These are phyloP conservation scores for Alitta virens DNA, from an alignment of 2,888 invertebrate genomes.

Conservation along the genomic window DNA sequence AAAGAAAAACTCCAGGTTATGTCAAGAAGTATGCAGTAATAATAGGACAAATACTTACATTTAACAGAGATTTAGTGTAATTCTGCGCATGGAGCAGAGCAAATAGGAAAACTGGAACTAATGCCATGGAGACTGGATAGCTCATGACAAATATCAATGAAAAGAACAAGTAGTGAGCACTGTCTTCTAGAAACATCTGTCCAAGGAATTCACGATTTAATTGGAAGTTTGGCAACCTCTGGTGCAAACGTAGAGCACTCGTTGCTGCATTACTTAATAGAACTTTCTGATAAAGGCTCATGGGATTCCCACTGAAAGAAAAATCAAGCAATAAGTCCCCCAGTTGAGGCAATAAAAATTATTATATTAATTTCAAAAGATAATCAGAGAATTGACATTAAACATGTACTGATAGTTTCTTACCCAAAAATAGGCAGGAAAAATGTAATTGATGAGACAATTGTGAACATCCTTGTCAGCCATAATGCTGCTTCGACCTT, in stretches of 20 bases:
- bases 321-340: too few relatives aligned
- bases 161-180: slow-evolving; percentile 94
- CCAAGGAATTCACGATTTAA: slow-evolving; percentile 81
- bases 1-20: too few relatives aligned
- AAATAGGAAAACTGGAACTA: slow-evolving; percentile 88
- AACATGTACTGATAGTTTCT: neutral
- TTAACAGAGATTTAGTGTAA: slow-evolving; percentile 83
- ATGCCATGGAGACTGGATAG: slow-evolving; percentile 81
- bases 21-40: too few relatives aligned
- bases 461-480: slow-evolving; percentile 78
- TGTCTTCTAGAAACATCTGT: slow-evolving; percentile 72
- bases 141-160: slow-evolving; percentile 91
- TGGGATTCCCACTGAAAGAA: slow-evolving; percentile 66
- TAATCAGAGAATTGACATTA: neutral
- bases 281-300: slow-evolving; percentile 71
- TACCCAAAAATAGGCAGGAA: slow-evolving; percentile 62
- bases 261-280: slow-evolving; percentile 91
- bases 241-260: slow-evolving; percentile 90
- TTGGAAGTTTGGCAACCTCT: slow-evolving; percentile 79
- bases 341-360: too few relatives aligned
- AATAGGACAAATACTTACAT: slow-evolving; percentile 69
- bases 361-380: slow-evolving; percentile 1
- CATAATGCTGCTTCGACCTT: slow-evolving; percentile 86
- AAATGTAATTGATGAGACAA: slow-evolving; percentile 25
- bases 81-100: slow-evolving; percentile 89